Evolutionary conservation across 2,888 invertebrate genomes (phyloP).

Genomic region (Euphydryas editha): DNA sequence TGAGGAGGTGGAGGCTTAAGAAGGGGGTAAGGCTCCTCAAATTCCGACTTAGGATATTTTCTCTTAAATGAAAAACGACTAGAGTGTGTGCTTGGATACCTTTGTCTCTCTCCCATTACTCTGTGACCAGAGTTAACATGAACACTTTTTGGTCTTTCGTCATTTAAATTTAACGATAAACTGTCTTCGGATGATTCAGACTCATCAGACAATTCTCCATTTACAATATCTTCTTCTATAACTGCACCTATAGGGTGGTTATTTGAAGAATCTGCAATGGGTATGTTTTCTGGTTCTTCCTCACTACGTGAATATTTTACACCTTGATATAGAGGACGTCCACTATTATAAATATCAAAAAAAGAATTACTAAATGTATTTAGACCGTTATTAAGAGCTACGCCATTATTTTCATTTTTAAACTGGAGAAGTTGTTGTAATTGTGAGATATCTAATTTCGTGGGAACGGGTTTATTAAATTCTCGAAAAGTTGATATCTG

Average conservation of each 20-base stretch:
- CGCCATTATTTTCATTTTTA: constrained; percentile 65
- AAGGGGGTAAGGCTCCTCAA: constrained; percentile 72
- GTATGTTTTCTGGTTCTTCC: constrained; percentile 76
- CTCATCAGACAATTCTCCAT: constrained; percentile 58
- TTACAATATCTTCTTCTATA: constrained; percentile 67
- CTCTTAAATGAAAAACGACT: constrained; percentile 60
- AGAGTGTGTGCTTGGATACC: constrained; percentile 60
- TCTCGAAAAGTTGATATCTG: constrained; percentile 62
- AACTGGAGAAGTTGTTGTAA: constrained; percentile 62
- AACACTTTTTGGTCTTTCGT: constrained; percentile 58
- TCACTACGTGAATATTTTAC: constrained; percentile 78
- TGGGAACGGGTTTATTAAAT: constrained; percentile 59
- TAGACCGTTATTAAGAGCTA: constrained; percentile 58
- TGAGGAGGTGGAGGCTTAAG: constrained; percentile 74
- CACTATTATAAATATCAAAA: constrained; percentile 65
- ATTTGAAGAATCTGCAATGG: constrained; percentile 71
- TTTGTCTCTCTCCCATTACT: constrained; percentile 56
- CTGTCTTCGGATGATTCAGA: constrained; percentile 59
- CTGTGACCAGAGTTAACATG: constrained; percentile 52
- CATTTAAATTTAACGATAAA: constrained; percentile 52
- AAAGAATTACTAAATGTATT: constrained; percentile 61
- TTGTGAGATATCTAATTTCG: constrained; percentile 69
- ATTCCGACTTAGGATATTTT: constrained; percentile 65
- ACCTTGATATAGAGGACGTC: constrained; percentile 70
- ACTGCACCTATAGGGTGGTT: constrained; percentile 79